These are phyloP conservation scores for Rhinichthys klamathensis DNA, from an alignment of 2,113 vertebrate genomes.

Conservation along the genomic window DNA sequence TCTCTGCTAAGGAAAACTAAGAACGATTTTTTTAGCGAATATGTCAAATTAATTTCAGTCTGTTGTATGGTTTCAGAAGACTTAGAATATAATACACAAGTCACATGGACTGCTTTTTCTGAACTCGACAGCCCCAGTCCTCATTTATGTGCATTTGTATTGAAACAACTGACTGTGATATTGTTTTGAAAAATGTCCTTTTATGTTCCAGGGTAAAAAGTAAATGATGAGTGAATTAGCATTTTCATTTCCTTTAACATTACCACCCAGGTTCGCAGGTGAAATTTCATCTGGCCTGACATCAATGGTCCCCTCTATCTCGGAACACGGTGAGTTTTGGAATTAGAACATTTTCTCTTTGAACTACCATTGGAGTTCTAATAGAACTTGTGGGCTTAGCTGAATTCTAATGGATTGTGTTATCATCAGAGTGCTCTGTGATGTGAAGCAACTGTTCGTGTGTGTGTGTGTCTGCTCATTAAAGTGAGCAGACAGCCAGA, in stretches of 20 bases:
- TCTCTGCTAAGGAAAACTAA: not conserved
- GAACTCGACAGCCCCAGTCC: not conserved
- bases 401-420: conserved; percentile 33
- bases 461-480: conserved; percentile 30
- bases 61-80: not conserved
- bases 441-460: conserved; percentile 13
- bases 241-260: conserved; percentile 6
- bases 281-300: not conserved
- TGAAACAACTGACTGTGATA: not conserved
- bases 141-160: not conserved
- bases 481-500: conserved; percentile 52
- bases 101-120: not conserved
- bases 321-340: not conserved
- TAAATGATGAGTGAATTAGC: not conserved
- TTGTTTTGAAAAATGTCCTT: not conserved
- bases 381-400: conserved; percentile 25
- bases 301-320: not conserved
- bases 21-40: not conserved
- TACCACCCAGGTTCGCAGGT: conserved; percentile 3
- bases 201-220: not conserved
- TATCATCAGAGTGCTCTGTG: conserved; percentile 42
- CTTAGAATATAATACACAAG: not conserved
- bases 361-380: conserved; percentile 28
- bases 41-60: not conserved
- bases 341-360: conserved; percentile 31